phyloP scores from a whole-genome alignment of 2,113 vertebrate genomes.

The Maccullochella peelii region DNA sequence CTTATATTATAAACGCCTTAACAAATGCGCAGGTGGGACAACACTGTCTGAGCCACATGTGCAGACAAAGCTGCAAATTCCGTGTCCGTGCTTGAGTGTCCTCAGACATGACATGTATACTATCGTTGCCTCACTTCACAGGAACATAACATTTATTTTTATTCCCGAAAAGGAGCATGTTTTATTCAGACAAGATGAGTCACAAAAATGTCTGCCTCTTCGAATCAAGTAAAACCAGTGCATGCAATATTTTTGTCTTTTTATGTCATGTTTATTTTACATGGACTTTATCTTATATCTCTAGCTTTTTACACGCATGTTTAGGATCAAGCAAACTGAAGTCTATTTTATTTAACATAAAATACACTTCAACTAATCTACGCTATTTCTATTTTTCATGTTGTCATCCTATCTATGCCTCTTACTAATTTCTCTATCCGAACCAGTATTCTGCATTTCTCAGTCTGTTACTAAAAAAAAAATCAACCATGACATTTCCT shows the following conservation, averaged over 20 bases:
- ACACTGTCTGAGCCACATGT: not conserved
- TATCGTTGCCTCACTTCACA: constrained; percentile 14
- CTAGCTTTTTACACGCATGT: not conserved
- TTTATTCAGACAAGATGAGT: constrained; percentile 49
- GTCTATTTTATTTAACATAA: no score
- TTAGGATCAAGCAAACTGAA: not conserved
- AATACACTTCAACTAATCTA: not conserved
- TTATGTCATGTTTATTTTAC: not conserved
- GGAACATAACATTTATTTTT: constrained; percentile 10
- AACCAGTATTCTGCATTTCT: constrained; percentile 16
- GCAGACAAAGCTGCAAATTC: not conserved
- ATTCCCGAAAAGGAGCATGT: not conserved
- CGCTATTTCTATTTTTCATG: not conserved
- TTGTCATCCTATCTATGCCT: not conserved
- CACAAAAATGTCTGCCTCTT: constrained; percentile 4
- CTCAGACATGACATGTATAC: not conserved
- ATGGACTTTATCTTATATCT: not conserved
- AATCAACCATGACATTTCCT: constrained; percentile 40
- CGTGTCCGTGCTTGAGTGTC: not conserved
- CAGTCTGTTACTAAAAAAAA: constrained; percentile 1
- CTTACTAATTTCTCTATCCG: not conserved
- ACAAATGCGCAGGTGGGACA: constrained; percentile 8
- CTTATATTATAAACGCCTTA: constrained; percentile 30
- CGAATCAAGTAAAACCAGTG: not conserved
- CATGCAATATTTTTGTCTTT: not conserved